These are phyloP conservation scores for Hyperoplus lanceolatus DNA, from an alignment of 2,797 vertebrate genomes.

Conservation along the genomic window DNA sequence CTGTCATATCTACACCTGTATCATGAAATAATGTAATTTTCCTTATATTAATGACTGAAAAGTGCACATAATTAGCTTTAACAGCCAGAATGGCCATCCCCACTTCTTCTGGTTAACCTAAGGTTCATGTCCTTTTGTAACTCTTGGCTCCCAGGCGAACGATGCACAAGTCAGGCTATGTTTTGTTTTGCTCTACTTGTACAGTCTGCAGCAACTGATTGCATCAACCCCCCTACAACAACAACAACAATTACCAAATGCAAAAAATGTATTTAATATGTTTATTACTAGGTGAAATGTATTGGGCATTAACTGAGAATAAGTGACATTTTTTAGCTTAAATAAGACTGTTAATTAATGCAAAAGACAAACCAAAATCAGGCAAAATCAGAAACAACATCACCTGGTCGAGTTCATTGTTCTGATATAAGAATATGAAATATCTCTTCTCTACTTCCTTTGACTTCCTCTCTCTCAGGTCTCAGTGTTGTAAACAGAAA, in stretches of 20 bases:
- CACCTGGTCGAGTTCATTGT: slow-evolving; percentile 2
- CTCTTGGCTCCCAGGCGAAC: not conserved
- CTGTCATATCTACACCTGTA: no score
- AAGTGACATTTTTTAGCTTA: not conserved
- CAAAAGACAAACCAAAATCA: not conserved
- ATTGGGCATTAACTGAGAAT: not conserved
- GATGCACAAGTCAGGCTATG: no score
- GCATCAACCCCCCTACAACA: not conserved
- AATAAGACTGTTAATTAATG: not conserved
- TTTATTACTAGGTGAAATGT: slow-evolving; percentile 53
- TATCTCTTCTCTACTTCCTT: not conserved
- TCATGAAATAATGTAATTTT: no score
- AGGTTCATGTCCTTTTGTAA: no score
- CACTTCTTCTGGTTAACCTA: not conserved
- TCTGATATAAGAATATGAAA: not conserved
- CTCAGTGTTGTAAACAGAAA: slow-evolving; percentile 87
- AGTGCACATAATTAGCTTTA: not conserved
- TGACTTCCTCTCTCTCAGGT: slow-evolving; percentile 53
- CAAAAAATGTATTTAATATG: slow-evolving; percentile 4
- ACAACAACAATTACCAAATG: not conserved
- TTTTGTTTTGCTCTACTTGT: not conserved
- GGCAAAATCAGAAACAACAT: not conserved
- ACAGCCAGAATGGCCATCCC: not conserved
- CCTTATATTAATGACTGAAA: no score
- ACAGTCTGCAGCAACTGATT: not conserved